phyloP scores from a whole-genome alignment of 2,888 invertebrate genomes.

The Habrosyne pyritoides region DNA sequence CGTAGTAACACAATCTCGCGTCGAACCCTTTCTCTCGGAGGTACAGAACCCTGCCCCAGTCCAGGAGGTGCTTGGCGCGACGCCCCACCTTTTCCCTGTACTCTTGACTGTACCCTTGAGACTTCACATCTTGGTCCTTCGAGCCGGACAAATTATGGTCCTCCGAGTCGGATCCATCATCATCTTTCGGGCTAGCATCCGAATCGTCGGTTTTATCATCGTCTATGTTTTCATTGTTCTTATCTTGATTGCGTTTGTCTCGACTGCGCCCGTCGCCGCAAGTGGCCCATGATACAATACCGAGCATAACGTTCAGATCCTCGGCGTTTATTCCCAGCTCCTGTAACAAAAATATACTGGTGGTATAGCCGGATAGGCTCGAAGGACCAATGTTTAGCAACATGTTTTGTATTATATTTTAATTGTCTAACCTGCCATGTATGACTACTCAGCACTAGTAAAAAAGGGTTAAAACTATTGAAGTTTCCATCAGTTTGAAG shows the following conservation, averaged over 20 bases:
- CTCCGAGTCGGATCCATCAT: not conserved
- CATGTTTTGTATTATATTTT: too few species aligned
- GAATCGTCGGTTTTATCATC: not conserved
- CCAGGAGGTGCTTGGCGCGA: constrained; percentile 90
- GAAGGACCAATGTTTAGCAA: too few species aligned
- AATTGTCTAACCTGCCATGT: too few species aligned
- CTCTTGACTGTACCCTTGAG: not conserved
- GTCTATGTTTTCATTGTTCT: not conserved
- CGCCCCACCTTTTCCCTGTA: constrained; percentile 82
- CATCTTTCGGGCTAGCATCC: not conserved
- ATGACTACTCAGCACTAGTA: too few species aligned
- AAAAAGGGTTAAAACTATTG: too few species aligned
- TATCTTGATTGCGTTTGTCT: constrained; percentile 43
- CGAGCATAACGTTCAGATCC: constrained; percentile 90
- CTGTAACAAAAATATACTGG: constrained; percentile 47
- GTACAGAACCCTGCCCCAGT: constrained; percentile 88
- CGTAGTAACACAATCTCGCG: constrained; percentile 86
- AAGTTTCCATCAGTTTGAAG: too few species aligned
- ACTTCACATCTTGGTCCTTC: not conserved
- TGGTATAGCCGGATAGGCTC: not conserved
- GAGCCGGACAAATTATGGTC: not conserved
- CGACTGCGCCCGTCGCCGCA: constrained; percentile 88
- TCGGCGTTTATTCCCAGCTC: constrained; percentile 81
- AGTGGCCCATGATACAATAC: constrained; percentile 95
- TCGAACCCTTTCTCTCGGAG: constrained; percentile 84